Base-by-base conservation (phyloP, 2,888 invertebrate genomes). In the Cylloceria caligata region DNA sequence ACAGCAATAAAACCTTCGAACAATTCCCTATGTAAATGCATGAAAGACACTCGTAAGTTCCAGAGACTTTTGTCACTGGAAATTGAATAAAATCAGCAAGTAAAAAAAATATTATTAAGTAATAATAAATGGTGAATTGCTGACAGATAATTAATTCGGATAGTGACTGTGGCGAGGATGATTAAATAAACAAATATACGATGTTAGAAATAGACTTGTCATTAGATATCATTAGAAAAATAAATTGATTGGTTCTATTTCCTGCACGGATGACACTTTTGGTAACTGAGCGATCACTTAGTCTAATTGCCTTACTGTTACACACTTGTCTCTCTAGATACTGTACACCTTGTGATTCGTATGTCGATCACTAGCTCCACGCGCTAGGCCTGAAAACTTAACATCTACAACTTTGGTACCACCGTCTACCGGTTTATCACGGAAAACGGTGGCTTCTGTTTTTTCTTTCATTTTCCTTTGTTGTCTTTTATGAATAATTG, bases 231-330 rank as follows among this genome's bases (percentile, higher is more conserved):
- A 49, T 79, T 82, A 82, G 82, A 82, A 82, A 82, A 82, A 82
- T 82, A 82, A 83, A 80, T 60, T 73, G 83, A 83, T 80, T 80
- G 80, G 83, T 78, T 68, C 60, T 72, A 79, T 82, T 82, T 82
- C 79, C 60, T 80, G 76, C 75, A 76, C 67, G 80, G 73, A 80
- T 72, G 80, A 83, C 83, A 76, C 83, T 79, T 83, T 83, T 83
- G 83, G 83, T 83, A 83, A 83, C 83, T 83, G 83, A 83, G 83
- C 80, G 76, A 83, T 83, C 72, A 83, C 83, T 80, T 83, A 80
- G 72, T 68, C 76, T 80, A 71, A 76, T n/a, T 67, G 52, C 68
- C 80, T 79, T 71, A 79, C 69, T 65, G 49, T 19, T 72, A 49
- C 24, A 27, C 27, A 62, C 39, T 42, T 60, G 30, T 60, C 24